These are phyloP conservation scores for Anticlea derivata DNA, from an alignment of 2,888 invertebrate genomes.

Conservation along the genomic window DNA sequence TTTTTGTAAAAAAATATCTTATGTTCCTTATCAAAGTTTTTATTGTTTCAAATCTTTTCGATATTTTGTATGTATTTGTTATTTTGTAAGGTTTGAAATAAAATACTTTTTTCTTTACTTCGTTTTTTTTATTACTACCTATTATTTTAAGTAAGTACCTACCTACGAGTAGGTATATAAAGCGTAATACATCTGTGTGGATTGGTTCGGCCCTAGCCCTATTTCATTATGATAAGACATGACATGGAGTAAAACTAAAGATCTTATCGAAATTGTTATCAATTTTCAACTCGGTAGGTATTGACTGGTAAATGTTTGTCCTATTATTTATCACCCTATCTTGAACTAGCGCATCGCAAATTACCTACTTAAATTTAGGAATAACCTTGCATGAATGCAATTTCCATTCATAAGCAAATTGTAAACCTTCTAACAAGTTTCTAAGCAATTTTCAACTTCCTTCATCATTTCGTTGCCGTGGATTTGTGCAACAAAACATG, in stretches of 20 bases:
- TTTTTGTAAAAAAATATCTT: no score
- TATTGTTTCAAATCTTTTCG: no score
- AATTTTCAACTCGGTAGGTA: conserved; percentile 10
- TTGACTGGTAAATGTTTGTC: background rate
- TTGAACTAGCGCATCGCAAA: conserved; percentile 2
- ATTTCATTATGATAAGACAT: background rate
- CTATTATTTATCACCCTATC: conserved; percentile 1
- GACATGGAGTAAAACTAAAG: background rate
- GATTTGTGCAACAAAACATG: conserved; percentile 27
- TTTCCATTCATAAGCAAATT: background rate
- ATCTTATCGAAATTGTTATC: conserved; percentile 1
- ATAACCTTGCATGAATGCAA: no score
- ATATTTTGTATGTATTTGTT: no score
- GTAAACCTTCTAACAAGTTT: conserved; percentile 2
- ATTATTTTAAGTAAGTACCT: no score
- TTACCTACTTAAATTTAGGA: no score
- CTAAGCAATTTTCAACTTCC: background rate
- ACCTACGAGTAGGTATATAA: no score
- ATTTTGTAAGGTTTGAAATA: no score
- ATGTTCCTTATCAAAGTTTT: no score
- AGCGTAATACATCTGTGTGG: no score
- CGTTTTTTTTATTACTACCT: no score
- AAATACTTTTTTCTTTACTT: no score
- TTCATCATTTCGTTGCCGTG: conserved; percentile 1
- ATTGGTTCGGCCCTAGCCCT: background rate